These are phyloP conservation scores for Cylas formicarius DNA, from an alignment of 1,140 invertebrate species.

Conservation along the genomic window DNA sequence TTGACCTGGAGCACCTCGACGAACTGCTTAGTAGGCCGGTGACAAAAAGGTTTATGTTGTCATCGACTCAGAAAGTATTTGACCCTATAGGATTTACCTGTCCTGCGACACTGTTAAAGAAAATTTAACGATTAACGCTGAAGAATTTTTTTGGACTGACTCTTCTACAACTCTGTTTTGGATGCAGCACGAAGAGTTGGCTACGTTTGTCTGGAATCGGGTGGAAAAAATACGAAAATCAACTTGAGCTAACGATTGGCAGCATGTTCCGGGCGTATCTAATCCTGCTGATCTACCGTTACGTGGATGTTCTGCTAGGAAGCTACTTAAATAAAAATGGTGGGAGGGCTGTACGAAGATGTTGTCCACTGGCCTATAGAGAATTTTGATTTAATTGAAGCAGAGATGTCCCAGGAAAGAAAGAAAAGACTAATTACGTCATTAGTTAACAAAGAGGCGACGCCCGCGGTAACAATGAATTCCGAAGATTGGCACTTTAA, in stretches of 20 bases:
- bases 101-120: conserved; percentile 20
- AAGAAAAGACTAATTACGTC: too few species aligned
- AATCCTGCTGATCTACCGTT: conserved; percentile 44
- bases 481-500: conserved; percentile 2
- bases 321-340: conserved; percentile 33
- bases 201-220: conserved; percentile 42
- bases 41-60: conserved; percentile 27
- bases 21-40: too few species aligned
- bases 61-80: conserved; percentile 24
- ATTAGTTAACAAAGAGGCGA: conserved; percentile 18
- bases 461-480: too few species aligned
- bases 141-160: conserved; percentile 33
- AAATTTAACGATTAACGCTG: not conserved
- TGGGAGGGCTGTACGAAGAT: conserved; percentile 27
- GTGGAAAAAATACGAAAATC: conserved; percentile 35
- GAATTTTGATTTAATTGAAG: too few species aligned
- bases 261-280: conserved; percentile 36
- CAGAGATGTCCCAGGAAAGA: too few species aligned
- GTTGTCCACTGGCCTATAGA: conserved; percentile 24
- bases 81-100: conserved; percentile 29
- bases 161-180: conserved; percentile 37
- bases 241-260: conserved; percentile 29
- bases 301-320: conserved; percentile 28
- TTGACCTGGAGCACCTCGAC: too few species aligned
- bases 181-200: conserved; percentile 31